phyloP scores from a whole-genome alignment of 2,888 invertebrate genomes.

The Troides oblongomaculatus region DNA sequence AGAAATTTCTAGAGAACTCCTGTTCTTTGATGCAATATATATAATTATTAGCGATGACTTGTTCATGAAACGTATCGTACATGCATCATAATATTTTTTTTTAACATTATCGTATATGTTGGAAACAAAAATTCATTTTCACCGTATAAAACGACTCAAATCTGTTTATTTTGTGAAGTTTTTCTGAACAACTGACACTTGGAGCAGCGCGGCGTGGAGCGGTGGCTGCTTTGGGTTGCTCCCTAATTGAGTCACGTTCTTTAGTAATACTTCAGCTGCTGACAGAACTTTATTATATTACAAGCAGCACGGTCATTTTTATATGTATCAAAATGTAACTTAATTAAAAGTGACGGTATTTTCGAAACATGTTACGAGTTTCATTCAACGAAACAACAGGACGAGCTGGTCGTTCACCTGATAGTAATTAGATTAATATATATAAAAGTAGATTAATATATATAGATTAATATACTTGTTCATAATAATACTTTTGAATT shows the following conservation, averaged over 20 bases:
- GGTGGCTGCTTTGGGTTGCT: constrained; percentile 10
- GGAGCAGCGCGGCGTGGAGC: background rate
- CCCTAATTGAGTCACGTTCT: constrained; percentile 27
- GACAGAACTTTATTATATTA: constrained; percentile 9
- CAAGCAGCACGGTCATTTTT: background rate
- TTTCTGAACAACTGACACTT: constrained; percentile 6
- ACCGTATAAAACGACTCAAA: constrained; percentile 2
- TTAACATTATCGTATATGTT: too few relatives aligned
- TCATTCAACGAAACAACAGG: too few relatives aligned
- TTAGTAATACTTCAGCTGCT: constrained; percentile 19
- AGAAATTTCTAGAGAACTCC: too few relatives aligned
- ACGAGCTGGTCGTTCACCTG: too few relatives aligned
- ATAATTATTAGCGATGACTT: too few relatives aligned
- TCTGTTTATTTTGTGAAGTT: constrained; percentile 12
- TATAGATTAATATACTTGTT: too few relatives aligned
- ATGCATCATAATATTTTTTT: too few relatives aligned
- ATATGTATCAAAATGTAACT: background rate
- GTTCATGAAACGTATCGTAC: too few relatives aligned
- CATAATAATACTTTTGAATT: too few relatives aligned
- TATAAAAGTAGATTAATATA: too few relatives aligned
- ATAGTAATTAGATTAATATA: too few relatives aligned
- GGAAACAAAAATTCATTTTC: background rate
- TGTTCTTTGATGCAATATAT: too few relatives aligned
- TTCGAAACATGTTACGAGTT: background rate
- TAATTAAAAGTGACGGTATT: constrained; percentile 1